phyloP scores from a whole-genome alignment of 2,888 invertebrate genomes.

The Criorhina ranunculi region DNA sequence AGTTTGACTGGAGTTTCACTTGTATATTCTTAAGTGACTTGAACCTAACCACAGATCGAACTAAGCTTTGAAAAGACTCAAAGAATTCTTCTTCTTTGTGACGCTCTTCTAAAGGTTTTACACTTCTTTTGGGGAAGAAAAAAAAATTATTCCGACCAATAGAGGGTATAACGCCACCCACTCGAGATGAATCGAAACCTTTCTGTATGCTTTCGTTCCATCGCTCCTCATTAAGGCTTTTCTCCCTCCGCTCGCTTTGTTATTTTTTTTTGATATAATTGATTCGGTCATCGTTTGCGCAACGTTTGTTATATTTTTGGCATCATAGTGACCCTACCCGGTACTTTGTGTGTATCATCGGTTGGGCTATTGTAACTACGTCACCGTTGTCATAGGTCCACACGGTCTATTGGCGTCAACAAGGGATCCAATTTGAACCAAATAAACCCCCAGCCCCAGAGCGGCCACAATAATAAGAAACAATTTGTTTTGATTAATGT shows the following conservation, averaged over 20 bases:
- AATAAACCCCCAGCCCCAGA: constrained; percentile 5
- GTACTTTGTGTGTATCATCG: not conserved
- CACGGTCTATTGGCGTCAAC: constrained; percentile 46
- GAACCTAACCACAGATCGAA: no score
- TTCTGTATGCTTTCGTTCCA: no score
- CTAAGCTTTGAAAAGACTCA: no score
- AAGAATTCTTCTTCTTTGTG: no score
- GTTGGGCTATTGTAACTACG: not conserved
- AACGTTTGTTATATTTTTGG: constrained; percentile 51
- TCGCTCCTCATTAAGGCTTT: constrained; percentile 1
- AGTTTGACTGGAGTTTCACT: no score
- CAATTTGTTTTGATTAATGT: constrained; percentile 53
- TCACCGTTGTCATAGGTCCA: constrained; percentile 48
- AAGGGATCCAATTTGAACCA: constrained; percentile 19
- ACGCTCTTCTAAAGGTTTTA: no score
- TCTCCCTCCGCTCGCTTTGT: constrained; percentile 4
- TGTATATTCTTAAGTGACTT: no score
- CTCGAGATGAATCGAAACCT: no score
- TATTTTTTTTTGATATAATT: constrained; percentile 42
- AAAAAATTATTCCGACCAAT: no score
- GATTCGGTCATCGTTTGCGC: constrained; percentile 30
- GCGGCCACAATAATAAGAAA: constrained; percentile 32
- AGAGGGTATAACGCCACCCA: no score
- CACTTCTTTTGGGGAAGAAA: no score
- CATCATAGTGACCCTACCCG: constrained; percentile 49